Conservation (phyloP, 2,113 vertebrate genomes). For the Alligator sinensis region DNA sequence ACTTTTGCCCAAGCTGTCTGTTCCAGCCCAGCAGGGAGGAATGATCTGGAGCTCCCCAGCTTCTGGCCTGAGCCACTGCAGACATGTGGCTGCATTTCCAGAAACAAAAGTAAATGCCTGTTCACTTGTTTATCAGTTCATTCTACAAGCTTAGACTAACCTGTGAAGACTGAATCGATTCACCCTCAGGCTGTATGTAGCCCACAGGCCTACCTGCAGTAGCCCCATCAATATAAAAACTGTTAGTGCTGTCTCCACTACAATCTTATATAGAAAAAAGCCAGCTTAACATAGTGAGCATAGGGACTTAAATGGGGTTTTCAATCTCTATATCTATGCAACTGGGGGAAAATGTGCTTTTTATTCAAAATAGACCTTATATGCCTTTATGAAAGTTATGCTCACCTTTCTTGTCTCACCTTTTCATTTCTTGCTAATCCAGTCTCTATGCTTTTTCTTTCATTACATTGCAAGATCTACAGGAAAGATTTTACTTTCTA, state of each 20-base stretch:
- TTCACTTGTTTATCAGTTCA: too few relatives aligned
- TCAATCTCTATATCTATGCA: background rate
- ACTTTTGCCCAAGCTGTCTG: too few relatives aligned
- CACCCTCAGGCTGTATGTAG: too few relatives aligned
- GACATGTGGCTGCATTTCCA: too few relatives aligned
- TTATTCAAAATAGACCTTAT: background rate
- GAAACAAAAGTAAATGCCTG: too few relatives aligned
- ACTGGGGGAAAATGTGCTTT: background rate
- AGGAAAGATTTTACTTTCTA: background rate
- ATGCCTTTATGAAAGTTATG: background rate
- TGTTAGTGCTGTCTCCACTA: background rate
- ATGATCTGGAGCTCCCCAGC: too few relatives aligned
- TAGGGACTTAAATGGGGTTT: background rate
- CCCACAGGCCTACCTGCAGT: background rate
- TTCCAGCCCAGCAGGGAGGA: too few relatives aligned
- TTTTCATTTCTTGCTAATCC: background rate
- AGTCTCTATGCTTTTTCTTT: background rate
- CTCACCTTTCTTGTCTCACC: background rate
- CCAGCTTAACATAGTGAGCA: background rate
- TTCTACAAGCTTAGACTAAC: too few relatives aligned
- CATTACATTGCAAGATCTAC: background rate
- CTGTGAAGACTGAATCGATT: too few relatives aligned
- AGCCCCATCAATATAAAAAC: background rate
- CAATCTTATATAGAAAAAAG: background rate
- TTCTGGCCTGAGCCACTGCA: too few relatives aligned